Base-by-base conservation (phyloP, 2,113 vertebrate genomes). In the Microtus richardsoni region DNA sequence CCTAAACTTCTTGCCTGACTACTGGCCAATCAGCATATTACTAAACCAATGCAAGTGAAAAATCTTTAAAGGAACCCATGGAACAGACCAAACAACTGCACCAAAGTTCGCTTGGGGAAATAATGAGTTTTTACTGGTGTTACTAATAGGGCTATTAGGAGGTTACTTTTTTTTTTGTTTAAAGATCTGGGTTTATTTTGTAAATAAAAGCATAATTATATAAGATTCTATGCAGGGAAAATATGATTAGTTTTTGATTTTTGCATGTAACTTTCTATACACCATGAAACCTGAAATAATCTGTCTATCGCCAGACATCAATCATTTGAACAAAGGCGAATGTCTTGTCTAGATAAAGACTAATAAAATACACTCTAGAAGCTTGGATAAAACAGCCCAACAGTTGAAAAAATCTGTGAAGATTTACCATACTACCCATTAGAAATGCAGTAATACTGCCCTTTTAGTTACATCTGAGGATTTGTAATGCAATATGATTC, bases 191-290 rank as follows among this genome's bases (percentile, higher is more conserved):
- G 33, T 93, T 94, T 85, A 86, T 91, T 60, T 80, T 78, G 0
- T 87, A 87, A 91, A 52, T 91, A 89, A 92, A 33, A 68, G 17
- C 19, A 90, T 30, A 7, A 79, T 85, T 91, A 84, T 91, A 80
- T 60, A 92, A 88, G 64, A 68, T 75, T 93, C 84, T 85, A 92
- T 68, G 52, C 66, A 82, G 33, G 16, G 1, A 19, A 68, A 64
- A 49, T 64, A 96, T 78, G 54, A 84, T 26, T 30, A 47, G 75
- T 66, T 95, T 93, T 92, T 73, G 36, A 91, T 85, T 95, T 95
- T 44, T 85, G 91, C 52, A 58, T 33, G 39, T 49, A 93, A 58
- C 5, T 58, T 58, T 58, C 58, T 58, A 58, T 58, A 58, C 19
- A 21, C 19, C 6, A 58, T 21, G 58, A 96, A 96, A 80, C 24